phyloP scores from a whole-genome alignment of 1,140 invertebrate genomes.

The Trialeurodes vaporariorum region DNA sequence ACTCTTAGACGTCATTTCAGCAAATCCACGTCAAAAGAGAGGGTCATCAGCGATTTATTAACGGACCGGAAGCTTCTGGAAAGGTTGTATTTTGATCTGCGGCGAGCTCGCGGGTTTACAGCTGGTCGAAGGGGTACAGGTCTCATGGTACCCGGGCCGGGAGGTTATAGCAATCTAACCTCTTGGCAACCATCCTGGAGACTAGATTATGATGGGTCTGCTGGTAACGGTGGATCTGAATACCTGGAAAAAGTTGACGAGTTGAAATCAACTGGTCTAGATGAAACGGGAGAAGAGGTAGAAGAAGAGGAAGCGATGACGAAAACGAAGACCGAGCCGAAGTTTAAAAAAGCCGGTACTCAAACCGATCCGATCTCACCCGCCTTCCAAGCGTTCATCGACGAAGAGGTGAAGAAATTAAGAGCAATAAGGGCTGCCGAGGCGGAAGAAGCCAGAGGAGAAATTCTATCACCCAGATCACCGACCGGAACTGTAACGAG shows the following conservation, averaged over 20 bases:
- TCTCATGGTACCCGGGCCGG: slow-evolving; percentile 3
- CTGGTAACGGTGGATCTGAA: neutral
- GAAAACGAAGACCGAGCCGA: neutral
- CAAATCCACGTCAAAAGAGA: slow-evolving; percentile 47
- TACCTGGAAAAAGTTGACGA: neutral
- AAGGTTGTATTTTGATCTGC: slow-evolving; percentile 55
- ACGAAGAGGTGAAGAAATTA: slow-evolving; percentile 36
- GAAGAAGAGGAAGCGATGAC: neutral
- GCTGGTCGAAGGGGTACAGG: slow-evolving; percentile 30
- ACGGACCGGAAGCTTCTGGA: slow-evolving; percentile 56
- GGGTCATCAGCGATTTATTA: slow-evolving; percentile 53
- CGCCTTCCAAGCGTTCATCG: slow-evolving; percentile 38
- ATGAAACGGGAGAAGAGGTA: neutral
- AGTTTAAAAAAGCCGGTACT: slow-evolving; percentile 30
- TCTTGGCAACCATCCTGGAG: neutral
- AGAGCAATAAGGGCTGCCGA: slow-evolving; percentile 24
- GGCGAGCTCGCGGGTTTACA: slow-evolving; percentile 51
- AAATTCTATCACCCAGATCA: slow-evolving; percentile 31
- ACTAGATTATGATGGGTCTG: slow-evolving; percentile 5
- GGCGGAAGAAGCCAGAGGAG: slow-evolving; percentile 29
- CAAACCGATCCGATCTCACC: slow-evolving; percentile 49
- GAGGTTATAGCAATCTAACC: neutral
- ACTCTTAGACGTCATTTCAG: slow-evolving; percentile 52
- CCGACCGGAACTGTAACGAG: slow-evolving; percentile 39
- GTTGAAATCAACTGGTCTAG: neutral